A percentile compares a stretch with the other conserved stretches of the same genome.
phyloP scores from a whole-genome alignment of 1,140 invertebrate species.

The Chrysomallon squamiferum region DNA sequence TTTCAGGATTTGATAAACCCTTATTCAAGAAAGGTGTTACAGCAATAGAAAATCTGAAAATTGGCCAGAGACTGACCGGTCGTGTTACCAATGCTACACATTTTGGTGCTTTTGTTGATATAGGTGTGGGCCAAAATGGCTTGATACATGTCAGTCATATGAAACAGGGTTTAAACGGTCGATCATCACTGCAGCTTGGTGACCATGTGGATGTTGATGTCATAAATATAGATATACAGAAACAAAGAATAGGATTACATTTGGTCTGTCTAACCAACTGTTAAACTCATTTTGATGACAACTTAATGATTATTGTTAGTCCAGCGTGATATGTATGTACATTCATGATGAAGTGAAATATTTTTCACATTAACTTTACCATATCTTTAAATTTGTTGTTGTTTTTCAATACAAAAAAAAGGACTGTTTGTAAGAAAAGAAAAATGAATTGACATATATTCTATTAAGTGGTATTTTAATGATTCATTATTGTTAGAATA shows the following conservation, averaged over 20 bases:
- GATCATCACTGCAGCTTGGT: conserved; percentile 72
- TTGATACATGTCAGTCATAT: conserved; percentile 72
- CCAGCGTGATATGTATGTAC: no score
- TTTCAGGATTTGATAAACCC: conserved; percentile 68
- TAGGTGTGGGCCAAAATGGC: conserved; percentile 80
- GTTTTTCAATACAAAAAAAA: no score
- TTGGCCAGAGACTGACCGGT: conserved; percentile 68
- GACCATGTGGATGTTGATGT: conserved; percentile 74
- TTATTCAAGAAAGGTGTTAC: conserved; percentile 74
- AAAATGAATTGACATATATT: no score
- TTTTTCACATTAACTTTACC: no score
- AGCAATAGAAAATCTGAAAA: conserved; percentile 69
- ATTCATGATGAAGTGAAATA: no score
- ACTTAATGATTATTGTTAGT: no score
- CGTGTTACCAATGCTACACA: conserved; percentile 77
- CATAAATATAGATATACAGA: conserved; percentile 66
- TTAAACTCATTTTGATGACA: no score
- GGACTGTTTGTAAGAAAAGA: no score
- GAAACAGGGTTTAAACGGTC: conserved; percentile 15
- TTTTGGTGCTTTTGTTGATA: conserved; percentile 90
- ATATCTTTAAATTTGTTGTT: no score
- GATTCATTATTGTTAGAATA: no score
- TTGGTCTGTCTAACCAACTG: conserved; percentile 18
- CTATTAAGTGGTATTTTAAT: no score
- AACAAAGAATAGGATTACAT: conserved; percentile 66